These are phyloP conservation scores for Gorsachius magnificus DNA, from an alignment of 2,797 vertebrate species.

Conservation along the genomic window DNA sequence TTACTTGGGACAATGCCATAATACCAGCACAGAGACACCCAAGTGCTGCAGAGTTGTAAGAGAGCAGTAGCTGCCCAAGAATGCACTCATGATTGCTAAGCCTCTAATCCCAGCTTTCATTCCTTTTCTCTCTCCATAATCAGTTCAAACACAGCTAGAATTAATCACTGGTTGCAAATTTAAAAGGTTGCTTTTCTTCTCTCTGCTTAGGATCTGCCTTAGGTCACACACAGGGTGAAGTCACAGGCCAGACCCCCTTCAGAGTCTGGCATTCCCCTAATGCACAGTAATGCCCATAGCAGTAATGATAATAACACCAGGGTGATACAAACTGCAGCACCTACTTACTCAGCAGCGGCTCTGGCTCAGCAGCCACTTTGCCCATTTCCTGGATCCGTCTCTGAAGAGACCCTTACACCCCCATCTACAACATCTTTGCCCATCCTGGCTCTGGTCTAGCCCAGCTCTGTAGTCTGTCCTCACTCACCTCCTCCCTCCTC, in stretches of 20 bases:
- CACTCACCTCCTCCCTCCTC: neutral
- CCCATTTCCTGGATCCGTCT: fast-evolving
- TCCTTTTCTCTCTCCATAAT: neutral
- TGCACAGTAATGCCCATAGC: neutral
- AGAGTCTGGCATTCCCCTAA: neutral
- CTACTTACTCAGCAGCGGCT: neutral
- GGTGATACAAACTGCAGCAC: neutral
- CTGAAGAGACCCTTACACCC: neutral
- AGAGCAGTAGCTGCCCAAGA: neutral
- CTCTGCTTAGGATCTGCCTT: neutral
- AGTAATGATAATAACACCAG: neutral
- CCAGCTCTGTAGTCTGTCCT: neutral
- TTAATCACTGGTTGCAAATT: slow-evolving; percentile 26
- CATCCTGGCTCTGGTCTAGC: neutral
- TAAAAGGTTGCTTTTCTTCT: slow-evolving; percentile 14
- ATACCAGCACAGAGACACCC: neutral
- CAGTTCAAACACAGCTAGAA: slow-evolving; percentile 25
- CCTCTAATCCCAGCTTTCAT: slow-evolving; percentile 55
- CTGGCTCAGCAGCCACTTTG: neutral
- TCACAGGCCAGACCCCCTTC: neutral
- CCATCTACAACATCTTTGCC: neutral
- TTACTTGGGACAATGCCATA: neutral
- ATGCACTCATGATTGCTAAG: neutral
- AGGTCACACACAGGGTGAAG: neutral
- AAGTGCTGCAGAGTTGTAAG: neutral